These are phyloP conservation scores for Tiphia femorata DNA, from an alignment of 2,888 invertebrate genomes.

Conservation along the genomic window DNA sequence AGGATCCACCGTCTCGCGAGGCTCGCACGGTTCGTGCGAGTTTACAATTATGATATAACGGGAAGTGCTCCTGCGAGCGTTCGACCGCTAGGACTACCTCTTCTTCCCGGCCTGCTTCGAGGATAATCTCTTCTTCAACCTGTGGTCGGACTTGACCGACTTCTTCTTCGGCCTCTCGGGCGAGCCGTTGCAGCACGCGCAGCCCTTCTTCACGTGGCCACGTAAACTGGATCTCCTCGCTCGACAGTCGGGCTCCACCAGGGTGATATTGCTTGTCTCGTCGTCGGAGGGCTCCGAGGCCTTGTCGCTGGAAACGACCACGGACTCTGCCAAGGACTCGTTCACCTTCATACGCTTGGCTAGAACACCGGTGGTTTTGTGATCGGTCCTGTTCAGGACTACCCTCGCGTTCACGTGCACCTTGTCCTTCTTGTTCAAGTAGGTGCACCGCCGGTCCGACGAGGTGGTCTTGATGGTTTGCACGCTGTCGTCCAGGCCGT, in stretches of 20 bases:
- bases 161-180: slow-evolving; percentile 72
- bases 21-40: not conserved
- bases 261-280: slow-evolving; percentile 51
- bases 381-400: slow-evolving; percentile 56
- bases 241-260: slow-evolving; percentile 56
- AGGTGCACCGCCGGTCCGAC: slow-evolving; percentile 49
- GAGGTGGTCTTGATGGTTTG: slow-evolving; percentile 39
- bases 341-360: slow-evolving; percentile 53
- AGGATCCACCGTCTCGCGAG: not conserved
- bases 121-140: slow-evolving; percentile 57
- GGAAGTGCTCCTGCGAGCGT: slow-evolving; percentile 37
- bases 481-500: slow-evolving; percentile 55
- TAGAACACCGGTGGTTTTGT: slow-evolving; percentile 42
- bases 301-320: slow-evolving; percentile 55
- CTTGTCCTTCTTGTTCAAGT: slow-evolving; percentile 57
- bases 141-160: slow-evolving; percentile 57
- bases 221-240: slow-evolving; percentile 69
- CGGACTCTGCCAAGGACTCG: slow-evolving; percentile 51
- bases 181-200: slow-evolving; percentile 75
- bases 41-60: slow-evolving; percentile 2
- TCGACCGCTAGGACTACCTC: slow-evolving; percentile 65
- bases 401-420: slow-evolving; percentile 58
- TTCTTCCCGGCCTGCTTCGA: slow-evolving; percentile 63
- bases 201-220: slow-evolving; percentile 75
- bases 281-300: slow-evolving; percentile 61